A percentile compares a stretch with the other conserved stretches of the same genome.
These are phyloP conservation scores for Mellivora capensis DNA, from an alignment of 2,113 vertebrate genomes.

Conservation along the genomic window DNA sequence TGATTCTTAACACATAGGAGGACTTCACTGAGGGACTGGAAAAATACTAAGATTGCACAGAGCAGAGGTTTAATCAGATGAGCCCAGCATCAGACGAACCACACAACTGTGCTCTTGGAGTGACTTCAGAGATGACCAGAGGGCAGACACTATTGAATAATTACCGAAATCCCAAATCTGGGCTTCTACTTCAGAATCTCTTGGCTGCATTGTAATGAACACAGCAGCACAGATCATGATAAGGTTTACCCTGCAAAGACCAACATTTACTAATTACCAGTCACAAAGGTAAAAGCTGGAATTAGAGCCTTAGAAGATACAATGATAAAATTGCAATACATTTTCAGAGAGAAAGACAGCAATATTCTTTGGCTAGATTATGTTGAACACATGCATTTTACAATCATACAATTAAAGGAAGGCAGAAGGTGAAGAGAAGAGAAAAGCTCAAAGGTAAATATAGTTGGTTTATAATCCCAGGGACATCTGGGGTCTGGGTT, in stretches of 20 bases:
- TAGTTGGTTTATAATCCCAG: background rate
- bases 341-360: background rate
- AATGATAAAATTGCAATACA: background rate
- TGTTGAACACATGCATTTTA: background rate
- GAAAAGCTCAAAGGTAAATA: background rate
- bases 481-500: background rate
- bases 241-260: background rate
- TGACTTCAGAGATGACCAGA: background rate
- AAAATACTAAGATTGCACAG: background rate
- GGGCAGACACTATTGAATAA: background rate
- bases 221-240: background rate
- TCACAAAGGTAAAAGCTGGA: background rate
- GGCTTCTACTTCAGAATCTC: conserved; percentile 8
- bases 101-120: background rate
- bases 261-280: conserved; percentile 11
- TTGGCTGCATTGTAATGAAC: background rate
- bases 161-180: background rate
- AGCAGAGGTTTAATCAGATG: background rate
- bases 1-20: background rate
- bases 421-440: background rate
- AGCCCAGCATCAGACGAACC: background rate
- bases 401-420: background rate
- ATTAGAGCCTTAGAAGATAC: background rate
- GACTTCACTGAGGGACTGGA: background rate
- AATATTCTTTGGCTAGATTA: background rate